Conservation (phyloP, 2,888 invertebrate species). For the Odontocolon sp. region DNA sequence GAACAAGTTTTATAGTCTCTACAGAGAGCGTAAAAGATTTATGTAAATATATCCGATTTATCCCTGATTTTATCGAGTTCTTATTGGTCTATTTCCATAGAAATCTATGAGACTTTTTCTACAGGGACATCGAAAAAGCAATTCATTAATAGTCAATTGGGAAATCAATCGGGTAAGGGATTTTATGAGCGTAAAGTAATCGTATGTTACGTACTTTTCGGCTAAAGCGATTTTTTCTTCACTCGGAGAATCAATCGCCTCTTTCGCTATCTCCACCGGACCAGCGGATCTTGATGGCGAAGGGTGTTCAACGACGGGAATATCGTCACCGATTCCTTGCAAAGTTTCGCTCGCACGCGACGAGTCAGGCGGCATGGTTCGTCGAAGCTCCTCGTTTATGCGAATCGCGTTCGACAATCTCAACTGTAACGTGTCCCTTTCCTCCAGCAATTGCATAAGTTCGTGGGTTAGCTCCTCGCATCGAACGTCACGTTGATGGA, state of each 20-base stretch:
- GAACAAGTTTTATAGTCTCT: too few species aligned
- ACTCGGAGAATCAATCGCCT: constrained; percentile 74
- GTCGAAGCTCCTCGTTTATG: constrained; percentile 85
- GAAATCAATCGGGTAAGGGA: too few species aligned
- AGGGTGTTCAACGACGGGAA: constrained; percentile 70
- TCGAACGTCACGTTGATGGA: constrained; percentile 92
- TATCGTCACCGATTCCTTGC: constrained; percentile 12
- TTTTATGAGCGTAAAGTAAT: too few species aligned
- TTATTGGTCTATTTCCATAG: too few species aligned
- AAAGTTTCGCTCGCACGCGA: constrained; percentile 40
- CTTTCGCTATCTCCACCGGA: constrained; percentile 77
- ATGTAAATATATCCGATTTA: too few species aligned
- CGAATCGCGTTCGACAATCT: constrained; percentile 91
- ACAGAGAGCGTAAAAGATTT: too few species aligned
- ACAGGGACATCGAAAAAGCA: too few species aligned
- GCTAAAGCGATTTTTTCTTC: constrained; percentile 76
- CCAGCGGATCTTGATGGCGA: constrained; percentile 74
- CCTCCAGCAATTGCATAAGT: constrained; percentile 90
- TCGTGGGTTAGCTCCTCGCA: constrained; percentile 94
- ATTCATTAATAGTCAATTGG: too few species aligned
- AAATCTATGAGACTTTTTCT: too few species aligned
- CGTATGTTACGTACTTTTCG: constrained; percentile 75
- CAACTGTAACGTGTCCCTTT: constrained; percentile 92
- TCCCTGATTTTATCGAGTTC: too few species aligned
- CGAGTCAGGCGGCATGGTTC: constrained; percentile 36